These are phyloP conservation scores for Etia nguti DNA, from an alignment of 2,113 vertebrate genomes.

Conservation along the genomic window DNA sequence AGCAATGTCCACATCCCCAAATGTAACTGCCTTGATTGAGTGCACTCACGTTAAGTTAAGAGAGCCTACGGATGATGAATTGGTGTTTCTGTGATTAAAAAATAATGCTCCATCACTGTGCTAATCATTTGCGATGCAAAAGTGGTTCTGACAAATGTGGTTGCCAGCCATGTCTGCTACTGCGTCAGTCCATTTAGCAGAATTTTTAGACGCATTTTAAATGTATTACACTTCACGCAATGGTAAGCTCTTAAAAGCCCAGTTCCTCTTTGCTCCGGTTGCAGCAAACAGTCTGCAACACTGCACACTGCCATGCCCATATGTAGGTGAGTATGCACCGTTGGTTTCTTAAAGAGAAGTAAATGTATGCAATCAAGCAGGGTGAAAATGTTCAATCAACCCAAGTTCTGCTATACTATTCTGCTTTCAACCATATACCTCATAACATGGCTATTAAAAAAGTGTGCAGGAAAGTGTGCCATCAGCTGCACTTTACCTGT, in stretches of 20 bases:
- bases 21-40: constrained; percentile 11
- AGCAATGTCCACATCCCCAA: constrained; percentile 1
- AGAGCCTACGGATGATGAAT: constrained; percentile 21
- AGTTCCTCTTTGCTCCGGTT: neutral
- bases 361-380: neutral
- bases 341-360: neutral
- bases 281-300: neutral
- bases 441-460: neutral
- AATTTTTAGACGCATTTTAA: neutral
- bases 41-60: constrained; percentile 30
- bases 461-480: neutral
- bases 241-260: neutral
- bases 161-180: neutral
- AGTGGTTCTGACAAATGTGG: constrained; percentile 26
- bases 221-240: neutral
- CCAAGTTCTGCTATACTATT: neutral
- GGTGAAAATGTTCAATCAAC: neutral
- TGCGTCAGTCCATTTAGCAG: constrained; percentile 10
- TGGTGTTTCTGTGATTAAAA: constrained; percentile 23
- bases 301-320: neutral
- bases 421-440: neutral
- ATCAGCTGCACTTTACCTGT: neutral
- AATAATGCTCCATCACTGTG: constrained; percentile 22
- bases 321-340: neutral
- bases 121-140: constrained; percentile 20